Conservation (phyloP, 2,797 vertebrate species). For the Coranthus polyacanthus region DNA sequence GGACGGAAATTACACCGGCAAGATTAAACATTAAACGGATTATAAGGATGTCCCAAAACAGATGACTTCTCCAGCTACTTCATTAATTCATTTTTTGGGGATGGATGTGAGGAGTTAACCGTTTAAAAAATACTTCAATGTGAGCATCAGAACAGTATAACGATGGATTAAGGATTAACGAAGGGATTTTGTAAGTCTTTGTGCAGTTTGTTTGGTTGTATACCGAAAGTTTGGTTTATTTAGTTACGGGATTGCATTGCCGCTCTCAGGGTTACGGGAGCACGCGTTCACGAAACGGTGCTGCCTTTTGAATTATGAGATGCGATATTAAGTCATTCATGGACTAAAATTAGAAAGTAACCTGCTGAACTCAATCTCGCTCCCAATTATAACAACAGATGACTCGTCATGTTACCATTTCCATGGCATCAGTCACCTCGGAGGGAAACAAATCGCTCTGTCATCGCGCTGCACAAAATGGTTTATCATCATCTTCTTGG, state of each 20-base stretch:
- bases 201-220: no score
- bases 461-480: slow-evolving; percentile 48
- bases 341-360: slow-evolving; percentile 35
- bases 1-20: slow-evolving; percentile 2
- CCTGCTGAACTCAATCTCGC: slow-evolving; percentile 18
- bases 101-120: no score
- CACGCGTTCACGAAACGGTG: slow-evolving; percentile 18
- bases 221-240: no score
- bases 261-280: neutral
- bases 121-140: no score
- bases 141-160: no score
- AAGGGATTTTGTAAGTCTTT: no score
- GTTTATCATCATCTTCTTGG: slow-evolving; percentile 52
- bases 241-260: neutral
- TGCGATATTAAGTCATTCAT: slow-evolving; percentile 15
- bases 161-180: no score
- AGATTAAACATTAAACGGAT: neutral
- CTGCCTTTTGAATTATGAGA: slow-evolving; percentile 16
- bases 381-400: slow-evolving; percentile 42
- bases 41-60: no score
- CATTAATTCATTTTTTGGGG: no score
- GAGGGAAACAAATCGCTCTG: slow-evolving; percentile 54
- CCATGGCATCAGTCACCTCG: slow-evolving; percentile 32
- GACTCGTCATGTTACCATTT: slow-evolving; percentile 26
- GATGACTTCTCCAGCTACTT: no score